These are phyloP conservation scores for Oligia strigilis DNA, from an alignment of 2,888 invertebrate genomes.

Conservation along the genomic window DNA sequence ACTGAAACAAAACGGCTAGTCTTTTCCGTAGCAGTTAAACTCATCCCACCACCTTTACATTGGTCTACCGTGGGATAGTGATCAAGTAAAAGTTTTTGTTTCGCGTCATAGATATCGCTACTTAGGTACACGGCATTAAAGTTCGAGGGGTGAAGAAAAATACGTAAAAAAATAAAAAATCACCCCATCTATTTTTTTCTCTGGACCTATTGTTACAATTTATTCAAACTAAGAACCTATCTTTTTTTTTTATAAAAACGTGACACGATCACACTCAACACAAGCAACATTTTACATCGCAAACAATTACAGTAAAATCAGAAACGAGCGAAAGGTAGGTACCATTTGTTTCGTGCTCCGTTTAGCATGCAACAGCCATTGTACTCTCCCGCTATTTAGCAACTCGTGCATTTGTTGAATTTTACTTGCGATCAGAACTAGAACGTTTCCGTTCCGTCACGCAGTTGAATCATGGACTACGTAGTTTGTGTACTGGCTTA, in stretches of 20 bases:
- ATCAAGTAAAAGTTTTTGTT: neutral
- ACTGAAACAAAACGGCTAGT: neutral
- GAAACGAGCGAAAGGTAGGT: constrained; percentile 13
- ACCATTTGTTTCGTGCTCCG: constrained; percentile 45
- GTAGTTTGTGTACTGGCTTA: constrained; percentile 40
- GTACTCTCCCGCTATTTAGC: constrained; percentile 54
- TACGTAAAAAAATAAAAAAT: neutral
- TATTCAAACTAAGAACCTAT: too few species aligned
- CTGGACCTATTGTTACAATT: neutral
- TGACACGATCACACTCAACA: neutral
- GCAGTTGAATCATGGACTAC: constrained; percentile 30
- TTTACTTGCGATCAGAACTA: constrained; percentile 50
- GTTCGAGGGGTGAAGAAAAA: neutral
- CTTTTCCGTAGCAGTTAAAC: neutral
- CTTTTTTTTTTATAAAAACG: neutral
- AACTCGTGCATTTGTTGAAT: constrained; percentile 54
- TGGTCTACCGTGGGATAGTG: neutral
- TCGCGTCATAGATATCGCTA: neutral
- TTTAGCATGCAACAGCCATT: constrained; percentile 53
- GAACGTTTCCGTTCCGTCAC: constrained; percentile 42
- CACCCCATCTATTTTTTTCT: neutral
- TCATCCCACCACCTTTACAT: neutral
- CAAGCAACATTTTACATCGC: neutral
- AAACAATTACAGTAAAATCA: constrained; percentile 38
- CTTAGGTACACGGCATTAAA: neutral